Evolutionary conservation across 37 sponge, comb jelly and placozoan genomes (phyloP).

Genomic region (Geodia barretti): DNA sequence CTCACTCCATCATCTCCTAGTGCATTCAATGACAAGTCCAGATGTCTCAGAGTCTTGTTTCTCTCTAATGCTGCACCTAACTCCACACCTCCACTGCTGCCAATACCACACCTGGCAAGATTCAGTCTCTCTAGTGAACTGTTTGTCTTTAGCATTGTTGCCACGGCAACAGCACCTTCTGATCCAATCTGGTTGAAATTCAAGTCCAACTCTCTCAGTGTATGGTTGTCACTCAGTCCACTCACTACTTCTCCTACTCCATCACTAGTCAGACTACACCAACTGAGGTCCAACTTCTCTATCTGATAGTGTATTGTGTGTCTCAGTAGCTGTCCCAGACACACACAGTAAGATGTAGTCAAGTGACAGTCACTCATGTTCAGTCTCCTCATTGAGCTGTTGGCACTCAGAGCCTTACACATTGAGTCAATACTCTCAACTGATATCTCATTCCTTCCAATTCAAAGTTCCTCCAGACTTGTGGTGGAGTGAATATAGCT

Average conservation of each 20-base stretch:
- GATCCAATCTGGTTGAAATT: not conserved
- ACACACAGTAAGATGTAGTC: not conserved
- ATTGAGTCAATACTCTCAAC: not conserved
- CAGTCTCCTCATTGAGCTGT: not conserved
- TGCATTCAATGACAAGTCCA: not conserved
- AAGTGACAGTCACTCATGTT: not conserved
- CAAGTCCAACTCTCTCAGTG: slow-evolving; percentile 4
- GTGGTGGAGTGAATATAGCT: not conserved
- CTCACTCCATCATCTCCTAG: not conserved
- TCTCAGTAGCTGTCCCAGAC: not conserved
- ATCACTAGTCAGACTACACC: not conserved
- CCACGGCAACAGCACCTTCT: slow-evolving; percentile 3
- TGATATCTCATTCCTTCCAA: not conserved
- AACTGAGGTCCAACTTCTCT: not conserved
- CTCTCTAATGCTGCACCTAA: not conserved
- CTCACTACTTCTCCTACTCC: not conserved
- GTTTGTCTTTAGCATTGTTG: slow-evolving; percentile 5
- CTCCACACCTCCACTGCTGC: slow-evolving; percentile 1
- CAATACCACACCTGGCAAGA: not conserved
- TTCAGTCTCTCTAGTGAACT: not conserved
- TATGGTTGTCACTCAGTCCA: slow-evolving; percentile 13
- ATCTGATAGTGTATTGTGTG: not conserved
- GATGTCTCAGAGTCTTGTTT: not conserved
- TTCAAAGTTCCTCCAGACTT: not conserved
- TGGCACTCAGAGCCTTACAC: not conserved